Evolutionary conservation across 2,797 vertebrate genomes (phyloP), one percentile per base, ranked within the genome.

Genomic region (Sebastes nivosus): DNA sequence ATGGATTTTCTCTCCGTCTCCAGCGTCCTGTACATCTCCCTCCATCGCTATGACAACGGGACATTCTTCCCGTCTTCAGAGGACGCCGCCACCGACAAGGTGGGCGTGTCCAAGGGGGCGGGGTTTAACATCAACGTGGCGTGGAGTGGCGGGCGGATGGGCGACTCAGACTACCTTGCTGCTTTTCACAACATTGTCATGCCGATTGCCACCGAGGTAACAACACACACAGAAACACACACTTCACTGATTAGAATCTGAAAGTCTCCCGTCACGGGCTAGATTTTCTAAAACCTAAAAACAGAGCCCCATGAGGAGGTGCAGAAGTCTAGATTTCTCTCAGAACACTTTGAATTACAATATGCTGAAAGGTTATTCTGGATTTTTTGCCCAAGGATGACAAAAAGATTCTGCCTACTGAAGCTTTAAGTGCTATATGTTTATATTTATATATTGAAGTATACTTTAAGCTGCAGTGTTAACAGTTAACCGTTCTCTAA

Each of bases 41-140:
- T 98, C 73, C 97, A 98, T 90, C 97, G 97, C 77, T 98, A 97
- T 8, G 97, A 98, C 85, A 88, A 95, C 0, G 97, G 96, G n/a
- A 67, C 67, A 0, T 98, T 98, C 94, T 98, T 98, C 87, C 97
- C 97, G 2, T 93, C 85, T 10, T 97, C 97, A 0, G 91, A 95
- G 70, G 96, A 98, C 3, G 97, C 93, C 0, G 91, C 95, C 66
- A 92, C 94, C 4, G 82, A 93, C 83, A 92, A 73, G 46, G 95
- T 96, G 68, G 97, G 97, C 10, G 60, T 69, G 27, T 94, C 93
- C 5, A 86, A 77, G 0, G 97, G 97, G 27, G 77, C 64, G 0
- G 97, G 97, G 9, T 98, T 95, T 89, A 98, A 97, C 2, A 96
- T 98, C 72, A 98, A 98, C 4, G 93, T 98, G 75, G 95, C 97